Base-by-base conservation (phyloP, 2,113 vertebrate species). In the Corythornis madagascariensis region DNA sequence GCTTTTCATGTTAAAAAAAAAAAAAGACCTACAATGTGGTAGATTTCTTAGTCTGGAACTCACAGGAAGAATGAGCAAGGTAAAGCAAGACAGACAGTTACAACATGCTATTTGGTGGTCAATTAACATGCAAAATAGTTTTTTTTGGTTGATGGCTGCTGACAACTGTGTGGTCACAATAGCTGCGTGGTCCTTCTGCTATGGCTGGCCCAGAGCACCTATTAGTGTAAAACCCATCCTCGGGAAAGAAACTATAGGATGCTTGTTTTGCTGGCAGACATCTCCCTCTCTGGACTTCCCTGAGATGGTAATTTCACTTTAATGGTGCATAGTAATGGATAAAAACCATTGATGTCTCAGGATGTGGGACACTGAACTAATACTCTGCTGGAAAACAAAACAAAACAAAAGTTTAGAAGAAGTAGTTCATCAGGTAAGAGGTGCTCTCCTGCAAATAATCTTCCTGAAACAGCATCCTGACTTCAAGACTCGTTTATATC, bases 151-250 rank as follows among this genome's bases (percentile, higher is more conserved):
- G 67, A 83, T 52, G 66, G 82, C 64, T 84, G 74, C 71, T 90
- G 91, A 89, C 91, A 88, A n/a, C 55, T 60, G 28, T 92, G 82
- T 45, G 79, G 80, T 80, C 1, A 1, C 61, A 81, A 42, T 33
- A 66, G 57, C 55, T 73, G 93, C 57, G 91, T 88, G 82, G 79
- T 74, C 89, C n/a, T 65, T 88, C 88, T 90, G 89, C 86, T 83
- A 88, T 3, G 77, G 28, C 55, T 83, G 64, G 59, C 47, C 52
- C 29, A 55, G 63, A 53, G 50, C 45, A 33, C 28, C 88, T 79
- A 31, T 59, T 57, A 75, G 28, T 33, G 70, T 35, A 87, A 85
- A 81, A 79, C 59, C 42, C 59, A 73, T 35, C 52, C 45, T 88
- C 57, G 35, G 28, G 48, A 82, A 52, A 83, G 74, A 89, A 92